Percentiles rank a stretch among this genome's conserved stretches.
Evolutionary conservation across 2,797 vertebrate genomes (phyloP).

Genomic region (Macrochelys suwanniensis): DNA sequence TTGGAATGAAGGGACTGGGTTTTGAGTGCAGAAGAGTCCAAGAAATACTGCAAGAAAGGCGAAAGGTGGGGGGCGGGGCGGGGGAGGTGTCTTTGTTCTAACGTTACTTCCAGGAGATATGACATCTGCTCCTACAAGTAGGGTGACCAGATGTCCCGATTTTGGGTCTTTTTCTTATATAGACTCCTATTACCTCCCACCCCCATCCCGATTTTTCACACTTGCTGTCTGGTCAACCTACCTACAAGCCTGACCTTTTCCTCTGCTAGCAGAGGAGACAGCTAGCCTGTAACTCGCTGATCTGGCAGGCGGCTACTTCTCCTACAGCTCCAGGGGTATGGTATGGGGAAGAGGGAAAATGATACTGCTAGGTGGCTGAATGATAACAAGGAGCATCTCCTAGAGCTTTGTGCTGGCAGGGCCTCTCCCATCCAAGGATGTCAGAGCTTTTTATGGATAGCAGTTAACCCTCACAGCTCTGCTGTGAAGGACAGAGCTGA

Average conservation of each 20-base stretch:
- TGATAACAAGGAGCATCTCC: not conserved
- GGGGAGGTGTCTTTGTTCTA: not conserved
- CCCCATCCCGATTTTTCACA: no score
- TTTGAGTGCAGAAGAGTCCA: not conserved
- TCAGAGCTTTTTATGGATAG: not conserved
- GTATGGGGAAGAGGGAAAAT: not conserved
- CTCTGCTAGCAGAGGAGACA: not conserved
- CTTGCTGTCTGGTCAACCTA: no score
- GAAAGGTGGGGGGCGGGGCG: no score
- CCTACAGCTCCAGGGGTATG: not conserved
- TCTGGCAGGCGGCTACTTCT: not conserved
- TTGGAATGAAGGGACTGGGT: not conserved
- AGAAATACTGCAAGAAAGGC: not conserved
- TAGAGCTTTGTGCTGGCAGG: not conserved
- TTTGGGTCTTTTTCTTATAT: no score
- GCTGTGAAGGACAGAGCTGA: not conserved
- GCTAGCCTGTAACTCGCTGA: not conserved
- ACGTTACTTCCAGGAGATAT: not conserved
- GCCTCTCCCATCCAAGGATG: not conserved
- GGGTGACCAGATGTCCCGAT: no score
- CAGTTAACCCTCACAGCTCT: not conserved
- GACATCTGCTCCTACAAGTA: not conserved
- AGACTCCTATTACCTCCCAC: no score
- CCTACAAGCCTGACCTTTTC: not conserved
- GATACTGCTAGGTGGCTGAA: not conserved